A percentile compares a stretch with the other conserved stretches of the same genome.
Conservation (phyloP, 1,140 invertebrate genomes). For the Chlorops oryzae region DNA sequence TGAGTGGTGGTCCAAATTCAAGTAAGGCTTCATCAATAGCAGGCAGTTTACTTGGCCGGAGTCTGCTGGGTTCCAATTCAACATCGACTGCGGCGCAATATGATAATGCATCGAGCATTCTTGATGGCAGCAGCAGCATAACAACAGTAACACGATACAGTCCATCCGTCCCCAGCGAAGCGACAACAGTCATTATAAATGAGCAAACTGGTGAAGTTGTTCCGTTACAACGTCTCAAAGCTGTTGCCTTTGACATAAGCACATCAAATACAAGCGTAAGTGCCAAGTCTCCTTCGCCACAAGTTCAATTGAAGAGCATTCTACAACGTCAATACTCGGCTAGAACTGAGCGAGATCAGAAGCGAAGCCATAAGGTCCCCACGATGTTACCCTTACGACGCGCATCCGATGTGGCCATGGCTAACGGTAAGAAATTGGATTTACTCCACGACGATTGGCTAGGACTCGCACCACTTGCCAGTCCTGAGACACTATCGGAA, state of each 20-base stretch:
- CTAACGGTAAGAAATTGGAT: slow-evolving; percentile 49
- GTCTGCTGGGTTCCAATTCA: slow-evolving; percentile 32
- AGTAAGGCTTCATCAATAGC: slow-evolving; percentile 50
- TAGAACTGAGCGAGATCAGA: slow-evolving; percentile 13
- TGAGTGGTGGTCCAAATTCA: slow-evolving; percentile 23
- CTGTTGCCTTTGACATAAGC: slow-evolving; percentile 40
- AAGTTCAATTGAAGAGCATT: slow-evolving; percentile 7
- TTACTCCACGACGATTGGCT: slow-evolving; percentile 59
- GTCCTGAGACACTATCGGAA: slow-evolving; percentile 78
- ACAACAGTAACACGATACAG: slow-evolving; percentile 34
- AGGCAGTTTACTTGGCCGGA: slow-evolving; percentile 43
- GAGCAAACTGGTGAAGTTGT: slow-evolving; percentile 6
- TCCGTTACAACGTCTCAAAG: slow-evolving; percentile 24
- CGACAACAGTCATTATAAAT: slow-evolving; percentile 29
- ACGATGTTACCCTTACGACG: slow-evolving; percentile 19
- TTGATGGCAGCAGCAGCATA: slow-evolving; percentile 38
- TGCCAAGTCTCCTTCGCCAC: background rate
- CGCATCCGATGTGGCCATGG: slow-evolving; percentile 34
- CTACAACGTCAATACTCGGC: slow-evolving; percentile 18
- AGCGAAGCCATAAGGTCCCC: background rate
- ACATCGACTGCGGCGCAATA: slow-evolving; percentile 25
- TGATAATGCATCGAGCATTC: slow-evolving; percentile 40
- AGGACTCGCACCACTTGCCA: slow-evolving; percentile 70
- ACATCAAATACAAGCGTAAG: slow-evolving; percentile 1
- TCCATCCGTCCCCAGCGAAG: slow-evolving; percentile 32